Percentiles rank a stretch among this genome's conserved stretches.
Conservation (phyloP, 2,113 vertebrate species). For the Dasyurus viverrinus region DNA sequence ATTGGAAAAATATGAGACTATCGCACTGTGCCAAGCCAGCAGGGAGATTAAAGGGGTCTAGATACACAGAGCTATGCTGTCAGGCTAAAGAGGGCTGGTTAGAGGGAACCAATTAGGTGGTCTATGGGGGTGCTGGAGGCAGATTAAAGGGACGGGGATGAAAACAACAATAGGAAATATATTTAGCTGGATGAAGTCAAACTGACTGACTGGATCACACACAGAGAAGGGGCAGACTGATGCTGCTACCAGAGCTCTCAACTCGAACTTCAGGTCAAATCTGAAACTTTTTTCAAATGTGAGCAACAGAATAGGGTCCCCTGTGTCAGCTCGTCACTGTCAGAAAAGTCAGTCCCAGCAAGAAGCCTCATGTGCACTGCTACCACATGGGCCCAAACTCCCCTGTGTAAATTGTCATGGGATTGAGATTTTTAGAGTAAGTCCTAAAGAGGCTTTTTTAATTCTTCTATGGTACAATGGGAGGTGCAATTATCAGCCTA, state of each 20-base stretch:
- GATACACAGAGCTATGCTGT: conserved; percentile 59
- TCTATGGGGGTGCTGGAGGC: conserved; percentile 48
- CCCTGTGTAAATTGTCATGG: conserved; percentile 45
- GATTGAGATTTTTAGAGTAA: not conserved
- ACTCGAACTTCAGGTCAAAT: conserved; percentile 13
- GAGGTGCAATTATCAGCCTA: not conserved
- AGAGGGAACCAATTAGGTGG: conserved; percentile 59
- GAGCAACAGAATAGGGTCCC: conserved; percentile 29
- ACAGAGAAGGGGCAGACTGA: conserved; percentile 5
- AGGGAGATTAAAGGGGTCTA: conserved; percentile 63
- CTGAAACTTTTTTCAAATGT: conserved; percentile 66
- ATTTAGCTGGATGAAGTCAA: conserved; percentile 28
- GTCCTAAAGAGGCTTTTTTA: not conserved
- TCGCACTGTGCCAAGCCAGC: conserved; percentile 26
- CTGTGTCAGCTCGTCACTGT: conserved; percentile 23
- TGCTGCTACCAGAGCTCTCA: conserved; percentile 23
- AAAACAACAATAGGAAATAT: conserved; percentile 31
- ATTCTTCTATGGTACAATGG: not conserved
- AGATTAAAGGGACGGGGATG: conserved; percentile 57
- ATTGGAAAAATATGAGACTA: conserved; percentile 49
- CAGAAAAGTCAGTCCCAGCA: conserved; percentile 44
- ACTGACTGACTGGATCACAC: conserved; percentile 2
- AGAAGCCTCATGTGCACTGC: not conserved
- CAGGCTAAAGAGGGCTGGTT: conserved; percentile 58
- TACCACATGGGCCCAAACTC: conserved; percentile 55